Percentiles rank a stretch among this genome's conserved stretches.
Conservation (phyloP, 2,797 vertebrate species). For the Setipinna tenuifilis region DNA sequence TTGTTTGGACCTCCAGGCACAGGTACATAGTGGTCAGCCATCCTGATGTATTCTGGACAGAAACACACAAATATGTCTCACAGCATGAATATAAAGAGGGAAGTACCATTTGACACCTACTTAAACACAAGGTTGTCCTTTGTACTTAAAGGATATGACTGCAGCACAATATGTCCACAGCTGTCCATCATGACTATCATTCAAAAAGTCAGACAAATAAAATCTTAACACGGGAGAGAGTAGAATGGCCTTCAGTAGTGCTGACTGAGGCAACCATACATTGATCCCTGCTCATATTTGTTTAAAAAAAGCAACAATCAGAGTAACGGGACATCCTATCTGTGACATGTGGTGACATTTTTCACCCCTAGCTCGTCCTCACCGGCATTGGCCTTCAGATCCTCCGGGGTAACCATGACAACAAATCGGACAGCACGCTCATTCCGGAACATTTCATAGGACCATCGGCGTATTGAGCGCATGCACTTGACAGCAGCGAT, state of each 20-base stretch:
- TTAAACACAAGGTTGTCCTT: background rate
- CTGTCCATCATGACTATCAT: background rate
- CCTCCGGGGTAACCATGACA: conserved; percentile 98
- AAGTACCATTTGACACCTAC: background rate
- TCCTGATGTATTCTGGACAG: conserved; percentile 94
- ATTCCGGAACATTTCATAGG: conserved; percentile 99
- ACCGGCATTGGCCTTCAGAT: conserved; percentile 89
- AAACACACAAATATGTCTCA: conserved; percentile 16
- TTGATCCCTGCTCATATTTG: background rate
- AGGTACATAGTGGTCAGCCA: conserved; percentile 98
- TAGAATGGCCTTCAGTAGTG: background rate
- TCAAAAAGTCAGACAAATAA: background rate
- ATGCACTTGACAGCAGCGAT: conserved; percentile 98
- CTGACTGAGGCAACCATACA: background rate
- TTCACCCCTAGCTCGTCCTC: conserved; percentile 29
- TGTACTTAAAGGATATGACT: background rate
- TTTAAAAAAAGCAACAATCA: background rate
- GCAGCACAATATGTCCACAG: background rate
- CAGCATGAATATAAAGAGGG: background rate
- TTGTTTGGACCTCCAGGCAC: conserved; percentile 98
- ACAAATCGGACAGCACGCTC: conserved; percentile 96
- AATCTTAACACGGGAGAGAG: background rate
- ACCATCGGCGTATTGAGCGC: conserved; percentile 96
- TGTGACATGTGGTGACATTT: background rate
- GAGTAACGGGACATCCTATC: too few species aligned